Conservation (phyloP, 2,797 vertebrate genomes). For the Pseudochaenichthys georgianus region DNA sequence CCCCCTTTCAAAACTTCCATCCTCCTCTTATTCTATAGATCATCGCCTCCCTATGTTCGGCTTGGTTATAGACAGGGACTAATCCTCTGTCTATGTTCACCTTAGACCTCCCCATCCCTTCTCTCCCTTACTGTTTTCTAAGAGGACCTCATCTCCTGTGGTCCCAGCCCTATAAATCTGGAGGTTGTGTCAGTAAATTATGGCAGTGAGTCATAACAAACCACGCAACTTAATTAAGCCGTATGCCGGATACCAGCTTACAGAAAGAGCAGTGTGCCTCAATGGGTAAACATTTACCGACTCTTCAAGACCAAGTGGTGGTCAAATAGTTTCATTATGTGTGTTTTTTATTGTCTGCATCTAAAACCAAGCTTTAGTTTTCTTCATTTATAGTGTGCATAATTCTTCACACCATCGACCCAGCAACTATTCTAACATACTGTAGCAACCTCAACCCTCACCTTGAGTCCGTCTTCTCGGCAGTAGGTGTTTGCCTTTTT, state of each 20-base stretch:
- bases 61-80: slow-evolving; percentile 53
- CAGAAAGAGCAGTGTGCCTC: slow-evolving; percentile 39
- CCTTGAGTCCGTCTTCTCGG: not conserved
- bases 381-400: slow-evolving; percentile 13
- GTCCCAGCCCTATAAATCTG: slow-evolving; percentile 62
- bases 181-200: slow-evolving; percentile 54
- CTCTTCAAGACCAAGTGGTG: slow-evolving; percentile 2
- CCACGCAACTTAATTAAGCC: slow-evolving; percentile 52
- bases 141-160: slow-evolving; percentile 59
- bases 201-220: slow-evolving; percentile 59
- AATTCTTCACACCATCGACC: slow-evolving; percentile 2
- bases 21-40: slow-evolving; percentile 68
- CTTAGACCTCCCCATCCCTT: slow-evolving; percentile 44
- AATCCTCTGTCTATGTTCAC: slow-evolving; percentile 60
- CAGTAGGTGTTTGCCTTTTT: not conserved
- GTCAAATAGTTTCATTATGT: slow-evolving; percentile 42
- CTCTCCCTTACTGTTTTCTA: slow-evolving; percentile 41
- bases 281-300: slow-evolving; percentile 29
- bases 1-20: slow-evolving; percentile 40
- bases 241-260: slow-evolving; percentile 27
- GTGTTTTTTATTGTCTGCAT: slow-evolving; percentile 33
- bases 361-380: slow-evolving; percentile 32
- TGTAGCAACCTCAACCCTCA: not conserved
- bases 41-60: slow-evolving; percentile 58
- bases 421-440: not conserved